These are phyloP conservation scores for Lasiurus cinereus DNA, from an alignment of 2,113 vertebrate genomes.

Conservation along the genomic window DNA sequence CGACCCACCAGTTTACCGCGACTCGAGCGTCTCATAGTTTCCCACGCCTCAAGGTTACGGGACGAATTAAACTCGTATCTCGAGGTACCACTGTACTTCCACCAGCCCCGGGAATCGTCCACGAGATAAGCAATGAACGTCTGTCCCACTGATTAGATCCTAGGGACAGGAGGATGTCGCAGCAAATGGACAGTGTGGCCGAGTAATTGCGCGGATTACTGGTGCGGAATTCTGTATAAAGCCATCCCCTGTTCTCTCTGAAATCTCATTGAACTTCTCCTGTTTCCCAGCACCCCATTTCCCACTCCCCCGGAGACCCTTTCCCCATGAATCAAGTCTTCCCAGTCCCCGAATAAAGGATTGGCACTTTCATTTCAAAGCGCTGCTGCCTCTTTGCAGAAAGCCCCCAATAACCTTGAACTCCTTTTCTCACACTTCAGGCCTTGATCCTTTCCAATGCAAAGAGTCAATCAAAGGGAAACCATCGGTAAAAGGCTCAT, in stretches of 20 bases:
- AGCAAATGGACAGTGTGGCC: neutral
- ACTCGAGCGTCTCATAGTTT: too few relatives aligned
- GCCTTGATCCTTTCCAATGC: slow-evolving; percentile 17
- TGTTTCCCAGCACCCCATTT: slow-evolving; percentile 34
- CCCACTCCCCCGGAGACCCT: neutral
- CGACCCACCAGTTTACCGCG: too few relatives aligned
- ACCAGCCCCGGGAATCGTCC: neutral
- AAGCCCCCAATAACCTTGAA: slow-evolving; percentile 64
- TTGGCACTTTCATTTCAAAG: slow-evolving; percentile 43
- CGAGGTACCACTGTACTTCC: too few relatives aligned
- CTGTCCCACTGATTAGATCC: neutral
- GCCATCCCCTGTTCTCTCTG: slow-evolving; percentile 49
- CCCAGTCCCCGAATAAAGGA: slow-evolving; percentile 34
- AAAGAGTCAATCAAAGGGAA: slow-evolving; percentile 70
- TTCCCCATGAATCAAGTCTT: slow-evolving; percentile 41
- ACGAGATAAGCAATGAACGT: neutral
- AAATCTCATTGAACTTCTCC: slow-evolving; percentile 33
- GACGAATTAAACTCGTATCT: too few relatives aligned
- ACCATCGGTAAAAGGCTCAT: slow-evolving; percentile 37
- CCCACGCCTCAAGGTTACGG: too few relatives aligned
- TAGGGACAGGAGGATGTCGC: neutral
- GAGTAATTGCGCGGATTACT: too few relatives aligned
- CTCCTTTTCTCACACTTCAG: slow-evolving; percentile 44
- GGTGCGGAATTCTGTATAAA: neutral
- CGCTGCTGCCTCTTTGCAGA: slow-evolving; percentile 23